These are phyloP conservation scores for Limonius californicus DNA, from an alignment of 1,140 invertebrate species.

Conservation along the genomic window DNA sequence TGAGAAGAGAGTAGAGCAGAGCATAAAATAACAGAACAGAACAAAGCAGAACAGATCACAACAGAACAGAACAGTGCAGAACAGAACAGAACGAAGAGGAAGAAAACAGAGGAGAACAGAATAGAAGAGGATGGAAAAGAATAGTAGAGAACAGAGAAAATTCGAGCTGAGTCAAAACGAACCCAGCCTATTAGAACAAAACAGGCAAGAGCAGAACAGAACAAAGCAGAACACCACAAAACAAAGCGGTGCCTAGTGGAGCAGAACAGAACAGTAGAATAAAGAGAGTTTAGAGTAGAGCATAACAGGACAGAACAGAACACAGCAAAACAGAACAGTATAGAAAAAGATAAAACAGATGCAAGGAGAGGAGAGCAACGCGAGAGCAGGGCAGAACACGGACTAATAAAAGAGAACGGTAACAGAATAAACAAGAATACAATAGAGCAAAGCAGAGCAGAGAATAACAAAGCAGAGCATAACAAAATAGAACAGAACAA, in stretches of 20 bases:
- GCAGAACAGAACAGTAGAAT: background rate
- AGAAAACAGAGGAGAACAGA: background rate
- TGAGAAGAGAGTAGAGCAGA: background rate
- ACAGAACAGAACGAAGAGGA: background rate
- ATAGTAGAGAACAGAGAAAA: background rate
- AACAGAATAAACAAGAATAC: no score
- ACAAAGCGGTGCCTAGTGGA: background rate
- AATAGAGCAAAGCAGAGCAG: no score
- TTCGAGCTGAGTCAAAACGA: no score
- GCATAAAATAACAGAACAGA: constrained; percentile 1
- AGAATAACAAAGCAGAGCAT: no score
- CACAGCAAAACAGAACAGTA: background rate
- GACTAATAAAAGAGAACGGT: no score
- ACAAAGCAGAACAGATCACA: background rate
- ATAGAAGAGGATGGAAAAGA: background rate
- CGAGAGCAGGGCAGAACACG: no score
- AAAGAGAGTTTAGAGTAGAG: background rate
- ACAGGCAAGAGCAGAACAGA: no score
- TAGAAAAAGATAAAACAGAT: no score
- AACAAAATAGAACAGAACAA: no score
- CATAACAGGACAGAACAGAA: background rate
- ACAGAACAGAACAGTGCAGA: background rate
- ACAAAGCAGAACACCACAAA: background rate
- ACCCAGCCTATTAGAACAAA: no score
- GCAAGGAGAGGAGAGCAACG: no score